phyloP scores from a whole-genome alignment of 2,113 vertebrate genomes.

The Illadopsis cleaveri region DNA sequence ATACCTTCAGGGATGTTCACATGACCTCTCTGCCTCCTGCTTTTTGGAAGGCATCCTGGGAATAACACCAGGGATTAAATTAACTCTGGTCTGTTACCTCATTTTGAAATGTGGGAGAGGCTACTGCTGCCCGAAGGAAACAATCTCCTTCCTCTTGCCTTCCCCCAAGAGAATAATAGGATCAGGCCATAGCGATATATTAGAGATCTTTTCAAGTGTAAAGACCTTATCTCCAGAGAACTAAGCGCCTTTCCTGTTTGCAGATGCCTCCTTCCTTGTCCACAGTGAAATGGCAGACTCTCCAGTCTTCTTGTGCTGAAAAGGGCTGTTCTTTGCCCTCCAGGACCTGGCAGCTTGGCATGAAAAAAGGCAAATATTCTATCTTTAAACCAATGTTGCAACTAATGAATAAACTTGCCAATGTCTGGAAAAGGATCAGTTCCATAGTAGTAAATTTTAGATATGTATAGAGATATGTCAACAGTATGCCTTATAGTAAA shows the following conservation, averaged over 20 bases:
- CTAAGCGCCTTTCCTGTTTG: background rate
- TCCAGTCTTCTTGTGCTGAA: background rate
- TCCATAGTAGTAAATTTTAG: background rate
- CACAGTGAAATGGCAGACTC: background rate
- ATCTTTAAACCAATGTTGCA: background rate
- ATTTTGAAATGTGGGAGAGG: background rate
- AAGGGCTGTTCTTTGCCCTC: background rate
- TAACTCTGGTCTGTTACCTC: rapidly evolving
- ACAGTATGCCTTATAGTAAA: background rate
- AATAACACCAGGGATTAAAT: background rate
- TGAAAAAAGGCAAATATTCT: background rate
- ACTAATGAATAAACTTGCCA: background rate
- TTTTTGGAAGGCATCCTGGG: background rate
- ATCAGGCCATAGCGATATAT: background rate
- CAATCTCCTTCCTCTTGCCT: background rate
- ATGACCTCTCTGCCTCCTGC: background rate
- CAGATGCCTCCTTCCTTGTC: background rate
- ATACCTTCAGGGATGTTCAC: background rate
- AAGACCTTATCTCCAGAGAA: background rate
- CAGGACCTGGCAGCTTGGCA: background rate
- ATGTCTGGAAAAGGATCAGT: background rate
- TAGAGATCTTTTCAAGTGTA: background rate
- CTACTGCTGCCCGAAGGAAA: background rate
- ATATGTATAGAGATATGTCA: background rate
- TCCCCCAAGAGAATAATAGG: background rate